Evolutionary conservation across 2,113 vertebrate species (phyloP), one percentile per base, ranked within the genome.

Genomic region (Pagrus major): DNA sequence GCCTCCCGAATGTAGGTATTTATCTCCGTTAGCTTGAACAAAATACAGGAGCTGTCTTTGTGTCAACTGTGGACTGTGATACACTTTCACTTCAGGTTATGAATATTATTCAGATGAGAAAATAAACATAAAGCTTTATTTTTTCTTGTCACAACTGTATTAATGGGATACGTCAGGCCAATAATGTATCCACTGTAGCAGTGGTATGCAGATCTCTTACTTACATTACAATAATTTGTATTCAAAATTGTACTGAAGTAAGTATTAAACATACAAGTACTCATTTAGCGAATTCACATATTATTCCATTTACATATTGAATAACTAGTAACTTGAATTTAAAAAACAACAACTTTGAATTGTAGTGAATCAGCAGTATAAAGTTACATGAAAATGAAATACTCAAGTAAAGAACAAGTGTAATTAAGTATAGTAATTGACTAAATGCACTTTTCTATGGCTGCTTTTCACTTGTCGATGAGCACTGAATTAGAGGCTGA

Each of bases 1-100:
- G 70, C 52, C 23, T 16, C 3, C 21, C 33, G 39, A 33, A 54
- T 29, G 2, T 4, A 67, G 59, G 41, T 41, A 51, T 49, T 14
- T 15, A 33, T 54, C 49, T 61, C 11, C 9, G 25, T 31, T 21
- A 35, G 14, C 42, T 64, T 9, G 1, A 20, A 37, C 2, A 9
- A 81, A 44, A 46, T 25, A 81, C 68, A 83, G 27, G 3, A 12
- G 68, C 4, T 4, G 37, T 12, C 47, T 84, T 69, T 76, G 41
- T 46, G 33, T 2, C 4, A 55, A 20, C 25, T 42, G 8, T 29
- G 41, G 61, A 47, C 27, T 21, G 12, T 7, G 25, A 23, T n/a
- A 5, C 4, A 10, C 25, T 9, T 70, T 42, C 4, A 23, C n/a
- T 51, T 12, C 8, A 49, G 31, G 3, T 27, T 5, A 15, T 18